Conservation (phyloP, 2,113 vertebrate genomes). For the Leuciscus idus region DNA sequence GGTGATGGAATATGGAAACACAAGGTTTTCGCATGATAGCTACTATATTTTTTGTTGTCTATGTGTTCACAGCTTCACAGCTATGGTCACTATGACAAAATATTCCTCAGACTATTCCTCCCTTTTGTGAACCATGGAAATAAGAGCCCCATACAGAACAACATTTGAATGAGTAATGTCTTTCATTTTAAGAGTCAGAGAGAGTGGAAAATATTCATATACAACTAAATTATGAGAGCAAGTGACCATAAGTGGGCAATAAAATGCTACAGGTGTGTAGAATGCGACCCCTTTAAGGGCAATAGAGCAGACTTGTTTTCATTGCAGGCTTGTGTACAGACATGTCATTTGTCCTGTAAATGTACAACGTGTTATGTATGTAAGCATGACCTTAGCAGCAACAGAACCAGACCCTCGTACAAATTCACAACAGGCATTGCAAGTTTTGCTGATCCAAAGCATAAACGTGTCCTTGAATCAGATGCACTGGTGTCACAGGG, state of each 20-base stretch:
- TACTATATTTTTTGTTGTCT: too few relatives aligned
- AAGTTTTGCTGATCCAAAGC: conserved; percentile 24
- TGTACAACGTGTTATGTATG: not conserved
- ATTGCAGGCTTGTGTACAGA: not conserved
- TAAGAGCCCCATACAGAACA: not conserved
- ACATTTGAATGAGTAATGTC: not conserved
- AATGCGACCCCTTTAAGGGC: not conserved
- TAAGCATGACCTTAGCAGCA: not conserved
- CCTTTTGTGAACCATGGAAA: too few relatives aligned
- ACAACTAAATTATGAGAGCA: not conserved
- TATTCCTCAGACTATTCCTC: too few relatives aligned
- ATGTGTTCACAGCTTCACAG: too few relatives aligned
- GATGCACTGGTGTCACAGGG: not conserved
- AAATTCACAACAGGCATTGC: not conserved
- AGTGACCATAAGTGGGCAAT: not conserved
- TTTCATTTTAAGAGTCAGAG: not conserved
- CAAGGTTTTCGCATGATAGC: too few relatives aligned
- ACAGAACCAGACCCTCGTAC: not conserved
- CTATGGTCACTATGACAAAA: too few relatives aligned
- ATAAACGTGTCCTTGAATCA: conserved; percentile 8
- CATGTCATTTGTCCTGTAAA: not conserved
- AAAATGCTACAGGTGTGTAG: not conserved
- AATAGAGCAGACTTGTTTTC: not conserved
- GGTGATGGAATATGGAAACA: too few relatives aligned
- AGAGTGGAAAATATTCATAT: not conserved